Evolutionary conservation across 2,888 invertebrate species (phyloP), one percentile per base, ranked within the genome.

Genomic region (Drosophila eohydei): DNA sequence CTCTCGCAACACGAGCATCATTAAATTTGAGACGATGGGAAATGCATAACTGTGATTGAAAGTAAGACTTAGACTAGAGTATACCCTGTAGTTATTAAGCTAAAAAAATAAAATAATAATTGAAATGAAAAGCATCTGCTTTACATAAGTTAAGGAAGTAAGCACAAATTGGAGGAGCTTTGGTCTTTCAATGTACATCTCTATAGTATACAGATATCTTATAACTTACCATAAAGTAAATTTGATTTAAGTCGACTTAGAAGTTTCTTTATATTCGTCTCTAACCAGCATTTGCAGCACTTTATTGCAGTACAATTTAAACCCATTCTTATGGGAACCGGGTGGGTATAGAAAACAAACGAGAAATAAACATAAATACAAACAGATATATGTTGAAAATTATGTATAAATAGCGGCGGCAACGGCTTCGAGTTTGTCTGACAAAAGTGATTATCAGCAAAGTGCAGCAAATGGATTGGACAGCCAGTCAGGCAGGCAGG

Each of bases 401-500:
- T 21, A 44, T 66, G 69, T 71, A 69, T 57, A 67, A 62, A 63
- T 78, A 72, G 55, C 50, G 26, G 26, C 46, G 30, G 48, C 36
- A 62, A 57, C 62, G 60, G 64, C 71, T 63, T 46, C 57, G 54
- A 52, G 74, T 66, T 68, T 41, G 66, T 55, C 66, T 70, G 74
- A 59, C 56, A 65, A 63, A 40, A 68, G 66, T 64, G 85, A 89
- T 84, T 89, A 84, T 84, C 88, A 89, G 76, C 66, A 78, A 74
- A 87, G 78, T 80, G 89, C 83, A 73, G 71, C 52, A 74, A 83
- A 74, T 77, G 65, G 71, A 76, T 80, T 66, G 83, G 55, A 65
- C 67, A 44, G 54, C 54, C 40, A 21, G 57, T 9, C 59, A 51
- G 65, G 64, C 74, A 63, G 63, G 48, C 48, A 46, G n/a, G 46